These are phyloP conservation scores for Bagarius yarrelli DNA, from an alignment of 2,113 vertebrate genomes.

Conservation along the genomic window DNA sequence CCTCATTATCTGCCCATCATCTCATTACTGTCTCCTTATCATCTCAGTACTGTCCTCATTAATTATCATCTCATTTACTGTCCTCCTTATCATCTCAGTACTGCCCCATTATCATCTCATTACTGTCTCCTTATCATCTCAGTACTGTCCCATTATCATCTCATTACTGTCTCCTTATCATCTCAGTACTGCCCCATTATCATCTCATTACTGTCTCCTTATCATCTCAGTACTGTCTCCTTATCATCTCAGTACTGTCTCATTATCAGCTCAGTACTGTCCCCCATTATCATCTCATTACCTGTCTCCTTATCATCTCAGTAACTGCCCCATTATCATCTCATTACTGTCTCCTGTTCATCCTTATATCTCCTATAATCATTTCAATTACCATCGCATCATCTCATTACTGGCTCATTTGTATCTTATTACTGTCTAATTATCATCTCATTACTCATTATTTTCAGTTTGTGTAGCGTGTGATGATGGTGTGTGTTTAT, in stretches of 20 bases:
- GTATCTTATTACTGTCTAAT: too few relatives aligned
- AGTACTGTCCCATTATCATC: too few relatives aligned
- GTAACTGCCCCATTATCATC: background rate
- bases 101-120: background rate
- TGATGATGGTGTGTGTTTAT: too few relatives aligned
- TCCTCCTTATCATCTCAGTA: background rate
- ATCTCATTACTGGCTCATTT: too few relatives aligned
- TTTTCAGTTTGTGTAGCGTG: too few relatives aligned
- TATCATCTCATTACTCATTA: too few relatives aligned
- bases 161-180: background rate
- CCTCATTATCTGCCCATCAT: background rate
- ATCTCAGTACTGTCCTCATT: background rate
- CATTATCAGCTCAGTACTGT: background rate
- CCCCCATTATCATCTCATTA: background rate
- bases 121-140: too few relatives aligned
- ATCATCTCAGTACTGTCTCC: background rate
- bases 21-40: background rate
- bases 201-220: background rate
- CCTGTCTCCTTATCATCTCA: background rate
- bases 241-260: background rate
- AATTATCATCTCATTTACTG: background rate
- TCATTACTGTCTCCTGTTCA: too few relatives aligned
- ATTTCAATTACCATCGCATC: too few relatives aligned
- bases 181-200: background rate
- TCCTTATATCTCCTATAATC: too few relatives aligned